A percentile compares a stretch with the other conserved stretches of the same genome.
Evolutionary conservation across 2,888 invertebrate genomes (phyloP).

Genomic region (Julus scanicus): DNA sequence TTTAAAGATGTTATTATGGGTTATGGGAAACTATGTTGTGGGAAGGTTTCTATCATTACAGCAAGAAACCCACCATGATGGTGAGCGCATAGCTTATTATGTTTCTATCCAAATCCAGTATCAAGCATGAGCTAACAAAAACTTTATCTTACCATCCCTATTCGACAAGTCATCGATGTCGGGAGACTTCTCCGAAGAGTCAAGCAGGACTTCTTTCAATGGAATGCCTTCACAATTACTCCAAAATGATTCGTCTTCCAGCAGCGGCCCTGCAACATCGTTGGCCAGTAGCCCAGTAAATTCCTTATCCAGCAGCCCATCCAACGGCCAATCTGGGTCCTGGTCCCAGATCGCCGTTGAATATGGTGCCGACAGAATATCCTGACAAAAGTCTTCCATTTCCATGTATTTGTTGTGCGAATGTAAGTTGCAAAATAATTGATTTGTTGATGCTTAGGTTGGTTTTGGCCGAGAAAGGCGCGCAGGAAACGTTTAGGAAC

Average conservation of each 20-base stretch:
- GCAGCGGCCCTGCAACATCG: background rate
- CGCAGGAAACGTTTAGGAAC: constrained; percentile 1
- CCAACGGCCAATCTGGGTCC: background rate
- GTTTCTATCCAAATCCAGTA: too few species aligned
- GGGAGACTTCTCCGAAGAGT: background rate
- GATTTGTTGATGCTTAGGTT: constrained; percentile 37
- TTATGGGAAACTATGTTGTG: too few species aligned
- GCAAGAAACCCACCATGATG: too few species aligned
- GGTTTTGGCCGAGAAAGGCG: background rate
- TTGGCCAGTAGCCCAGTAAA: constrained; percentile 3
- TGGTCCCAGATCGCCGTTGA: background rate
- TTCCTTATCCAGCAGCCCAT: constrained; percentile 34
- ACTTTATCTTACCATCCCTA: constrained; percentile 4
- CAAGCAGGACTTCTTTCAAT: constrained; percentile 13
- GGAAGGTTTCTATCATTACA: too few species aligned
- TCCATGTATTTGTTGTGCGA: constrained; percentile 35
- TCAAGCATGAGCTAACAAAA: background rate
- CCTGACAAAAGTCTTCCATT: constrained; percentile 14
- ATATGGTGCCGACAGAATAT: background rate
- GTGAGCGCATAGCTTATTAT: too few species aligned
- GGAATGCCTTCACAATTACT: background rate
- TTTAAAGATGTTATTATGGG: too few species aligned
- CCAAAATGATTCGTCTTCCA: constrained; percentile 19
- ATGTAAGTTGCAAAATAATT: background rate
- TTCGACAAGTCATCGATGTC: constrained; percentile 2